These are phyloP conservation scores for Acanthoscelides obtectus DNA, from an alignment of 2,888 invertebrate genomes.

Conservation along the genomic window DNA sequence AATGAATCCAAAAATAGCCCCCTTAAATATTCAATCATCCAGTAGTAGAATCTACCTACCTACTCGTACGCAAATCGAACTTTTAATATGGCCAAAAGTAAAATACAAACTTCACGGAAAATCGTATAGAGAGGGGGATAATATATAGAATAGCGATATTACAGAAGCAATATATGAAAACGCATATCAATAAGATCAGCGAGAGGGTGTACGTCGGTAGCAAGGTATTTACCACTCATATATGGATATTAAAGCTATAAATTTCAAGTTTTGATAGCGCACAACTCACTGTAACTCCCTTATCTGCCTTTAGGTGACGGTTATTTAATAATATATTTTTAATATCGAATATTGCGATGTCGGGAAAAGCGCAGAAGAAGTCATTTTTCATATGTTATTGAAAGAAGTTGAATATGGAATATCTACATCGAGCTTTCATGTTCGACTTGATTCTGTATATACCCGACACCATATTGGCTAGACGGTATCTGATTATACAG, in stretches of 20 bases:
- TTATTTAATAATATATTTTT: not conserved
- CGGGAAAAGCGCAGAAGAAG: not conserved
- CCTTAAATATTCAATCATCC: no score
- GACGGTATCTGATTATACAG: no score
- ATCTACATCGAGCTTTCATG: not conserved
- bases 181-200: not conserved
- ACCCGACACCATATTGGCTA: no score
- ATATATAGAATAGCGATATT: conserved; percentile 26
- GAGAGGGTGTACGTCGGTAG: not conserved
- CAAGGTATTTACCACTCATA: not conserved
- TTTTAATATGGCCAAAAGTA: not conserved
- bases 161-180: conserved; percentile 17
- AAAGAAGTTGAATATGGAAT: not conserved
- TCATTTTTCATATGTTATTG: not conserved
- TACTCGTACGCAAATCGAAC: not conserved
- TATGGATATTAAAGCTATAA: not conserved
- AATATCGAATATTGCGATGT: not conserved
- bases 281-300: not conserved
- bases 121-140: conserved; percentile 1
- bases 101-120: not conserved
- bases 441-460: not conserved
- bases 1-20: no score
- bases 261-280: not conserved
- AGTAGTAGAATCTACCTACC: not conserved
- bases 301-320: not conserved